phyloP scores from a whole-genome alignment of 1,140 invertebrate species.

The Steinernema khuongi region DNA sequence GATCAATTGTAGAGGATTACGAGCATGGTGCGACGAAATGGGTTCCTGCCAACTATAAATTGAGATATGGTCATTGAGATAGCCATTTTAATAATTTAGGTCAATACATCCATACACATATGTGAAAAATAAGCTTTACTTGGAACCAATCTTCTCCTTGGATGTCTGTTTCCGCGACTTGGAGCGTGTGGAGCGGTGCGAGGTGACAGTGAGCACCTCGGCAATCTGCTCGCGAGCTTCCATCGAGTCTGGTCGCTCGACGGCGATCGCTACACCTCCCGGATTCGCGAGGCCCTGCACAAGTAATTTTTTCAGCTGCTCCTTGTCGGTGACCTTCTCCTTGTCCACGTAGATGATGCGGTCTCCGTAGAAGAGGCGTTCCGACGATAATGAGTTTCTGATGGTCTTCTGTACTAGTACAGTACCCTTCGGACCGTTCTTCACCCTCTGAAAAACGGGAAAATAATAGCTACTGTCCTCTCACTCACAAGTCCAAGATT shows the following conservation, averaged over 20 bases:
- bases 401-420: conserved; percentile 1
- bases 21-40: too few relatives aligned
- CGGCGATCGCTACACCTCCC: neutral
- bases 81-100: too few relatives aligned
- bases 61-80: too few relatives aligned
- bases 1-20: too few relatives aligned
- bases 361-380: conserved; percentile 6
- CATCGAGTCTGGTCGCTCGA: neutral
- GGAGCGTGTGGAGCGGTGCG: neutral
- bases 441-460: neutral
- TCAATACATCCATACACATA: too few relatives aligned
- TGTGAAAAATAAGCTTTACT: too few relatives aligned
- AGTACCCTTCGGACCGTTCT: neutral
- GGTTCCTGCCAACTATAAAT: too few relatives aligned
- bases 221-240: conserved; percentile 3
- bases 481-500: neutral
- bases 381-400: neutral
- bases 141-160: conserved; percentile 7
- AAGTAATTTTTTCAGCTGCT: neutral
- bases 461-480: neutral
- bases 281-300: neutral
- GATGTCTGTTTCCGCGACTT: neutral
- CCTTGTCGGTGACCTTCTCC: conserved; percentile 2
- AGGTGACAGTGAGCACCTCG: neutral
- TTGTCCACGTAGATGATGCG: neutral